A percentile compares a stretch with the other conserved stretches of the same genome.
These are phyloP conservation scores for Dasysyrphus albostriatus DNA, from an alignment of 2,888 invertebrate species.

Conservation along the genomic window DNA sequence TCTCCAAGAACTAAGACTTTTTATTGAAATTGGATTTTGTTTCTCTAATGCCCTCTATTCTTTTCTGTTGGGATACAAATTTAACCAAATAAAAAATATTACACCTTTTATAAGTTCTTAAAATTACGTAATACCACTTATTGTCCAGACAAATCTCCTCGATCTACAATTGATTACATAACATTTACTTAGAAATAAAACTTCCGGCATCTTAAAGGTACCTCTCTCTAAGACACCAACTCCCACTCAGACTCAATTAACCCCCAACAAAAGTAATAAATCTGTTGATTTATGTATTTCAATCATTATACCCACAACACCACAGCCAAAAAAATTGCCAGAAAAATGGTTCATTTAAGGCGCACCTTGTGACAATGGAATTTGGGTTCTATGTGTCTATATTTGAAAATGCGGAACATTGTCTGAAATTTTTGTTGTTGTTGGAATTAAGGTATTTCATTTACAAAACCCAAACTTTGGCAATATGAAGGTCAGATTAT, in stretches of 20 bases:
- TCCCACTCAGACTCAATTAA: constrained; percentile 40
- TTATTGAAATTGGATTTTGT: not conserved
- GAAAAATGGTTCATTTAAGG: constrained; percentile 54
- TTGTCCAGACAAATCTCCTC: constrained; percentile 20
- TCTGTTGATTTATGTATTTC: constrained; percentile 57
- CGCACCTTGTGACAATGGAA: constrained; percentile 48
- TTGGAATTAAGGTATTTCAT: constrained; percentile 20
- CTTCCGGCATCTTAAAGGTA: constrained; percentile 46
- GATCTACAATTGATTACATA: constrained; percentile 39
- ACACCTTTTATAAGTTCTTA: not conserved
- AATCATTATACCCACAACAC: constrained; percentile 12
- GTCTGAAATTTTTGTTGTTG: constrained; percentile 30
- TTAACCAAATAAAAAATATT: not conserved
- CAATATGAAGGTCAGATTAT: constrained; percentile 20
- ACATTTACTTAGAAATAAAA: constrained; percentile 40
- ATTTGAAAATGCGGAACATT: constrained; percentile 57
- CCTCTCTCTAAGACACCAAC: constrained; percentile 1
- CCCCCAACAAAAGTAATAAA: constrained; percentile 36
- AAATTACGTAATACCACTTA: constrained; percentile 17
- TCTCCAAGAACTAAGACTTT: no score
- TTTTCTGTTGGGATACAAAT: not conserved
- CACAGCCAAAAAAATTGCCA: not conserved
- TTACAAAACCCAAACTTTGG: constrained; percentile 27
- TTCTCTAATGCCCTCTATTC: not conserved
- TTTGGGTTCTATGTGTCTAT: constrained; percentile 11